Conservation (phyloP, 1,140 invertebrate species). For the Panulirus ornatus region DNA sequence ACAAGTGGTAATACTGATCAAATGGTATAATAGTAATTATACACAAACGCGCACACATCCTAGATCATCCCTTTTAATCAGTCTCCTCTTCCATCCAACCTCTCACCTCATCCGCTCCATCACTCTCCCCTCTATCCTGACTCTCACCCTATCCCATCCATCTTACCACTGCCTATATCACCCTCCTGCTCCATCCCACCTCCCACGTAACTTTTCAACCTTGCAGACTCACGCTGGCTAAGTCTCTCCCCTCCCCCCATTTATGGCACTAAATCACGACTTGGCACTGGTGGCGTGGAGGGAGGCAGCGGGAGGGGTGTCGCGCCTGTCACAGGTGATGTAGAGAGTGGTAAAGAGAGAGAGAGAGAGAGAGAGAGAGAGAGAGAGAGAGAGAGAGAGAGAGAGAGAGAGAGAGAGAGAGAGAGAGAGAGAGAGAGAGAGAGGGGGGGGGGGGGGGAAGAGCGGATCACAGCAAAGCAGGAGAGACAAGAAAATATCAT, state of each 20-base stretch:
- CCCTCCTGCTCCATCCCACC: neutral
- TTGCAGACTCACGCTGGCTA: no score
- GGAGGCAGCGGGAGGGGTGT: conserved; percentile 28
- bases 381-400: neutral
- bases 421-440: neutral
- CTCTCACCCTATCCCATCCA: neutral
- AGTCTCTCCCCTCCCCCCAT: neutral
- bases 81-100: neutral
- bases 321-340: conserved; percentile 42
- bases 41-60: no score
- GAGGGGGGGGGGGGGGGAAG: no score
- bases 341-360: conserved; percentile 49
- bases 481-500: no score
- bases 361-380: neutral
- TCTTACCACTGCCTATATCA: neutral
- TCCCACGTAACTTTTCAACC: no score
- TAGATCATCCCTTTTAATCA: no score
- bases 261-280: conserved; percentile 60
- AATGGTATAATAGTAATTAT: no score
- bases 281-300: conserved; percentile 7
- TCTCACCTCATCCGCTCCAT: neutral
- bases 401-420: neutral
- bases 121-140: neutral
- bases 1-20: no score
- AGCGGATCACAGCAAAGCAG: no score